Base-by-base conservation (phyloP, 2,888 invertebrate genomes). In the Ectemnius cavifrons region DNA sequence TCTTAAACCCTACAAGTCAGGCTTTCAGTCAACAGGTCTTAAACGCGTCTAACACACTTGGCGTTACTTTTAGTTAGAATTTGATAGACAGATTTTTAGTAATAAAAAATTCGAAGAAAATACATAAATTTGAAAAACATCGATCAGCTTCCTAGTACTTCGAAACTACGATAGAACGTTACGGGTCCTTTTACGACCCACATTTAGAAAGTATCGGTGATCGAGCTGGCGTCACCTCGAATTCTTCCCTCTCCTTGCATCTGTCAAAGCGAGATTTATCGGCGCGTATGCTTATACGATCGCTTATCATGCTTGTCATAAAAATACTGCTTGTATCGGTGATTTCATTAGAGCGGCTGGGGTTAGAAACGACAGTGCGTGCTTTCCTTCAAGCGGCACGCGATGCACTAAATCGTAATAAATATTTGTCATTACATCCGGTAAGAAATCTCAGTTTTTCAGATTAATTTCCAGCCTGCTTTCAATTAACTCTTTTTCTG, bases 141-240 rank as follows among this genome's bases (percentile, higher is more conserved):
- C 37, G 5, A 37, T 11, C 8, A 37, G 8, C 1, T 11, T 37
- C 37, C 11, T 37, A 37, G 37, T 11, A 37, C 37, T 23, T 23
- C 2, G 23, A 37, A 11, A 37, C 8, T 6, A 37, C 5, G 37
- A 37, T 8, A 0, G 11, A 37, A 11, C 1, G 37, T 4, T 11
- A 8, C 49, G n/a, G 20, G 27, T 63, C 46, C 49, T 49, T 59
- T 27, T 16, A 13, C 27, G n/a, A 46, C n/a, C 57, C 16, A 45
- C 52, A 63, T 63, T 63, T 72, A 72, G 71, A 72, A 72, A 67
- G 71, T 63, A 49, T 49, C 23, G n/a, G 23, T 60, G 13, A 20
- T 16, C 61, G 62, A n/a, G 28, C 45, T 37, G 28, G 59, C 63
- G 67, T 37, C 37, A 37, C 37, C 37, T 37, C 5, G 37, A 37